Evolutionary conservation across 1,140 invertebrate genomes (phyloP).

Genomic region (Trichogramma pretiosum): DNA sequence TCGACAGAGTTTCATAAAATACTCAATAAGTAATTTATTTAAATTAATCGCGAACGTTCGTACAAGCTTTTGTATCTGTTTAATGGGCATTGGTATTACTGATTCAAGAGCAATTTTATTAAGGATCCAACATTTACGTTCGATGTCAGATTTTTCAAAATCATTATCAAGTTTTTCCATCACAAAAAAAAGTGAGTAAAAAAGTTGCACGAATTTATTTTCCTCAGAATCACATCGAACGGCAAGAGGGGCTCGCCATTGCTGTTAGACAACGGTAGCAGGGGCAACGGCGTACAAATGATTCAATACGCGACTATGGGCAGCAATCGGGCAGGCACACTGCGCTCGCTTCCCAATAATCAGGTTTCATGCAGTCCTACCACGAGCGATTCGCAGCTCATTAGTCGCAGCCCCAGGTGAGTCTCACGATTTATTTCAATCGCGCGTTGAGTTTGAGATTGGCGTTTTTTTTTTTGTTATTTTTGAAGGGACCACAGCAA

Average conservation of each 20-base stretch:
- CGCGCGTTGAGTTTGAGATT: neutral
- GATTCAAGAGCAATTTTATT: no score
- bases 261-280: slow-evolving; percentile 23
- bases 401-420: slow-evolving; percentile 35
- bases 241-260: slow-evolving; percentile 32
- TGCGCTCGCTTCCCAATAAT: slow-evolving; percentile 36
- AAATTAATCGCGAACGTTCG: no score
- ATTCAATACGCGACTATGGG: slow-evolving; percentile 36
- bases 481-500: slow-evolving; percentile 34
- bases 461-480: slow-evolving; percentile 10
- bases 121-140: no score
- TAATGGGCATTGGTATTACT: no score
- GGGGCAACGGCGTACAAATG: slow-evolving; percentile 44
- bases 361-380: slow-evolving; percentile 29
- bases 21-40: no score
- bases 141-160: no score
- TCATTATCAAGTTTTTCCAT: no score
- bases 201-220: no score
- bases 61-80: no score
- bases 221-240: slow-evolving; percentile 22
- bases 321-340: slow-evolving; percentile 29
- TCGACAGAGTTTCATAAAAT: no score
- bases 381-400: slow-evolving; percentile 28
- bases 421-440: slow-evolving; percentile 13
- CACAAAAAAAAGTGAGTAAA: no score